Base-by-base conservation (phyloP, 2,797 vertebrate species). In the Tamandua tetradactyla region DNA sequence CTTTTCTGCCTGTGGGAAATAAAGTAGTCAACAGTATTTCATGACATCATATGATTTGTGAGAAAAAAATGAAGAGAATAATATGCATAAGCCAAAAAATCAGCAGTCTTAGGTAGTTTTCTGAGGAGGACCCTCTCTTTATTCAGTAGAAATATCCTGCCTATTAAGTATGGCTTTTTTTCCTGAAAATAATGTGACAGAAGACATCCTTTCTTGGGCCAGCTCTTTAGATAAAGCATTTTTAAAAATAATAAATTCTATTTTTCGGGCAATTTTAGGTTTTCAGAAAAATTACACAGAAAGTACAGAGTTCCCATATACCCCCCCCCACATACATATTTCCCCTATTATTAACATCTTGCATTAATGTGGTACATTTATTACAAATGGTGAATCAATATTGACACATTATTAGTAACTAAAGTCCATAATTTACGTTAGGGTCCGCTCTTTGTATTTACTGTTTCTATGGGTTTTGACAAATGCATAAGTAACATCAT, bases 1-100 rank as follows among this genome's bases (percentile, higher is more conserved):
- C 61, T 76, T 86, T 94, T 96, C 71, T 92, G 57, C 66, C 40
- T 84, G 89, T 90, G 52, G 86, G 94, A 91, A 78, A 64, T 74
- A 91, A 91, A 89, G 62, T 23, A 91, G 47, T 78, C 71, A 85
- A 0, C 55, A 27, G 68, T 76, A 85, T 93, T 92, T 93, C 30
- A 83, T 89, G 79, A 78, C 57, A 12, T 87, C 71, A 68, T n/a
- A 42, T 88, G 22, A 89, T 89, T 95, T 79, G 10, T 85, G 72
- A 95, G 32, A 5, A 52, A 81, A 87, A 91, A 66, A 68, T 85
- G 35, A 80, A 86, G 80, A 87, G 20, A 75, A 66, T 75, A 71
- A 94, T 86, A 68, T 52, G 10, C 52, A 83, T 72, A 37, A 72
- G 55, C 52, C 76, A 15, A 47, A n/a, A 79, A 42, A 42, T 78